These are phyloP conservation scores for Lochmaea crataegi DNA, from an alignment of 2,888 invertebrate species.

Conservation along the genomic window DNA sequence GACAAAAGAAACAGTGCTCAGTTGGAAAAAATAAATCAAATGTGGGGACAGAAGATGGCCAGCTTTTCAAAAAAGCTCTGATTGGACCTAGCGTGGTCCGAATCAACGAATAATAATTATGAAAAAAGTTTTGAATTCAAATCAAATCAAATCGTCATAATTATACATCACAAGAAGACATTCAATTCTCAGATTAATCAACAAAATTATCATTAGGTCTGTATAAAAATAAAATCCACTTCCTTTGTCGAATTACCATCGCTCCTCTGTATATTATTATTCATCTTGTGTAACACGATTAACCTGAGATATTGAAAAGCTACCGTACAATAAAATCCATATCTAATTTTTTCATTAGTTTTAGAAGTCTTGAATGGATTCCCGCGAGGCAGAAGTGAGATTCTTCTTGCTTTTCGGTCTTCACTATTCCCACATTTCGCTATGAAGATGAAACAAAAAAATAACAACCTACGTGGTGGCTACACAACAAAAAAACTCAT, in stretches of 20 bases:
- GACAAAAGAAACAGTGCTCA: too few species aligned
- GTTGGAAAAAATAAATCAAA: too few species aligned
- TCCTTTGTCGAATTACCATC: not conserved
- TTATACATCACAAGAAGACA: too few species aligned
- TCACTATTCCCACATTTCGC: slow-evolving; percentile 41
- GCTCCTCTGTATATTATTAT: not conserved
- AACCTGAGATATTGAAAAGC: slow-evolving; percentile 41
- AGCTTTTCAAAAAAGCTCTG: too few species aligned
- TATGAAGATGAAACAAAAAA: slow-evolving; percentile 32
- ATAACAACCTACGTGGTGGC: slow-evolving; percentile 8
- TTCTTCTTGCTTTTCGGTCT: slow-evolving; percentile 34
- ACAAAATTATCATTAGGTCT: not conserved
- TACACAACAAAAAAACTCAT: slow-evolving; percentile 26
- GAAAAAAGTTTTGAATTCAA: too few species aligned
- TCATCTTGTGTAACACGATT: not conserved
- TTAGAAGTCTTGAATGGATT: slow-evolving; percentile 51
- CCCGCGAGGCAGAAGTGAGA: slow-evolving; percentile 55
- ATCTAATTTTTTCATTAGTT: slow-evolving; percentile 62
- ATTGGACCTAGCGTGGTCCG: too few species aligned
- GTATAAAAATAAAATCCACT: not conserved
- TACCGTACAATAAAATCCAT: slow-evolving; percentile 61
- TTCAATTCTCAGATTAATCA: too few species aligned
- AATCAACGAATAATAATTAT: too few species aligned
- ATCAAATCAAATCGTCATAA: too few species aligned
- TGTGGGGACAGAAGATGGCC: too few species aligned